Percentiles rank a stretch among this genome's conserved stretches.
phyloP scores from a whole-genome alignment of 2,113 vertebrate species.

The Apaloderma vittatum region DNA sequence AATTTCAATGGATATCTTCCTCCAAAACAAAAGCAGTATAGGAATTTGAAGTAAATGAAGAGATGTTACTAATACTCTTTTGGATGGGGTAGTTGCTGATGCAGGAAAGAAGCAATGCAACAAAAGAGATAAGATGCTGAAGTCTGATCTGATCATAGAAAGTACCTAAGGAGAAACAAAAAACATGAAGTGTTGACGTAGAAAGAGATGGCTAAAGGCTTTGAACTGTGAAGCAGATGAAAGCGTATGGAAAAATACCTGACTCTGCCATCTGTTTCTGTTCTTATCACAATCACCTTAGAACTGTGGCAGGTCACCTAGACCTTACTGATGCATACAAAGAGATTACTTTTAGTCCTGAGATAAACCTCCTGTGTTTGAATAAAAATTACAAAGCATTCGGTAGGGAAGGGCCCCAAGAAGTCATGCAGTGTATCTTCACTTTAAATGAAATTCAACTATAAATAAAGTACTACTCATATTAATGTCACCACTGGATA shows the following conservation, averaged over 20 bases:
- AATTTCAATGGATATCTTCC: background rate
- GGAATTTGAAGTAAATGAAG: background rate
- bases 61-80: background rate
- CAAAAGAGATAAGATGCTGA: background rate
- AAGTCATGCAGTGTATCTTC: background rate
- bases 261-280: background rate
- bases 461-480: background rate
- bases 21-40: background rate
- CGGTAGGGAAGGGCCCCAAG: rapidly evolving
- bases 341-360: background rate
- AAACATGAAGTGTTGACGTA: background rate
- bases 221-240: slow-evolving; percentile 27
- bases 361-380: background rate
- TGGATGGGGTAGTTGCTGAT: background rate
- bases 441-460: background rate
- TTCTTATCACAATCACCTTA: background rate
- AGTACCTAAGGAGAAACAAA: background rate
- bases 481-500: background rate
- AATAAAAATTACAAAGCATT: background rate
- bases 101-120: background rate
- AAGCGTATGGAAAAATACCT: background rate
- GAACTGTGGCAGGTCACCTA: slow-evolving; percentile 42
- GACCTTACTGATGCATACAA: background rate
- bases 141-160: background rate
- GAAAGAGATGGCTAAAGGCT: background rate